A percentile compares a stretch with the other conserved stretches of the same genome.
These are phyloP conservation scores for Leuciscus waleckii DNA, from an alignment of 2,797 vertebrate genomes.

Conservation along the genomic window DNA sequence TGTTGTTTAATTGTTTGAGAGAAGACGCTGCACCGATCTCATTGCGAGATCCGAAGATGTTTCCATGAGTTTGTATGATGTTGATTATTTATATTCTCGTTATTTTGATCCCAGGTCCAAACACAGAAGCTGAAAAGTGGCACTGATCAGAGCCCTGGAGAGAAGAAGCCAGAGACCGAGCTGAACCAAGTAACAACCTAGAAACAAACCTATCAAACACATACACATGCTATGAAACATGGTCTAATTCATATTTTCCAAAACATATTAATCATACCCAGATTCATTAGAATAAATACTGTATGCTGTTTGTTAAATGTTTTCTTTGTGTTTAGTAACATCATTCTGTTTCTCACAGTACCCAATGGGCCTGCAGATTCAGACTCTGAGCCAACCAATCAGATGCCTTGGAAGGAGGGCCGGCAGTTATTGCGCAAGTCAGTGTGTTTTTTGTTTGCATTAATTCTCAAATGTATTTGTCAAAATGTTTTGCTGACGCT, in stretches of 20 bases:
- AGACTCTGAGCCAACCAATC: conserved; percentile 83
- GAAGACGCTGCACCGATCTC: neutral
- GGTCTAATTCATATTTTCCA: neutral
- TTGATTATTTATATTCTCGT: neutral
- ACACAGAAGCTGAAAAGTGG: conserved; percentile 92
- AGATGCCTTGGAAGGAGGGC: conserved; percentile 92
- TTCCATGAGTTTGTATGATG: neutral
- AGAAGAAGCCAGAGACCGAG: conserved; percentile 87
- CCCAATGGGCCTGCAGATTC: conserved; percentile 86
- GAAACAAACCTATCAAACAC: neutral
- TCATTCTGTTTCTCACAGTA: conserved; percentile 71
- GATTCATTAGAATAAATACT: neutral
- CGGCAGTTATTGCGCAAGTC: conserved; percentile 92
- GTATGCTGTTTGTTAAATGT: neutral
- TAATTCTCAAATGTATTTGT: neutral
- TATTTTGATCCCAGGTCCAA: conserved; percentile 79
- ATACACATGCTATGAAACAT: neutral
- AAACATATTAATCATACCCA: neutral
- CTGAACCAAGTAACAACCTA: conserved; percentile 79
- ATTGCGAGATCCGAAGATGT: neutral
- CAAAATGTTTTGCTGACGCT: neutral
- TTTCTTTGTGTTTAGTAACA: neutral
- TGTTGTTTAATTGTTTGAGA: neutral
- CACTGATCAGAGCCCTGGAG: conserved; percentile 84
- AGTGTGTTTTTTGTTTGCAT: conserved; percentile 55